Evolutionary conservation across 2,113 vertebrate genomes (phyloP), one percentile per base, ranked within the genome.

Genomic region (Lepus timidus): DNA sequence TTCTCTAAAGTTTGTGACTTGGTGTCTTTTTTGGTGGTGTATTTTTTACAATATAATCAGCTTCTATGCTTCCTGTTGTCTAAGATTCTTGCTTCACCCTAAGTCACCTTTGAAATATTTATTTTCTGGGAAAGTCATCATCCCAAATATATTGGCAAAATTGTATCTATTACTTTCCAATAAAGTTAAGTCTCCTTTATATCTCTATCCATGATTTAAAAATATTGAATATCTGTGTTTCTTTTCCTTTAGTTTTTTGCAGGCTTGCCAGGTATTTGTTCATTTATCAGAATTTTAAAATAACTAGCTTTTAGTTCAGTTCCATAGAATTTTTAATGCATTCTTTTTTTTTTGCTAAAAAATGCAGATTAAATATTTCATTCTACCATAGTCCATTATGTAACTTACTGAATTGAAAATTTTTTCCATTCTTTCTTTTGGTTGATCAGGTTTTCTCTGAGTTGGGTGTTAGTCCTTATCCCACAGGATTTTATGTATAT

Each of bases 281-380:
- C 4, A n/a, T 93, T 95, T 75, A 83, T 89, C 31, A 79, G 39
- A 84, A 62, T 85, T 95, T 94, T 80, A 39, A 90, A 76, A 90
- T 76, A 80, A 84, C 9, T 36, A 68, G 22, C 27, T 70, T 93
- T 94, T 80, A 92, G 55, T 83, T 85, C n/a, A 89, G 29, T 83
- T 75, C 44, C 14, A 62, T 70, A 33, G 31, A 61, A 16, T 49
- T 82, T 64, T 79, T 27, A 55, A 93, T 67, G 75, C 20, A 61
- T 93, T 95, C 29, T 86, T 80, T 79, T 90, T 91, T 91, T 71
- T 58, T 39, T 89, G 36, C 71, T 86, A 70, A 88, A 70, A 25
- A 64, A 51, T 51, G 58, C 75, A 96, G 70, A 89, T 91, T 64
- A 58, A 95, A 89, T 87, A 71, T 92, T 95, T 92, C 51, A 33